These are phyloP conservation scores for Toxotes chatareus DNA, from an alignment of 2,113 vertebrate species.

Conservation along the genomic window DNA sequence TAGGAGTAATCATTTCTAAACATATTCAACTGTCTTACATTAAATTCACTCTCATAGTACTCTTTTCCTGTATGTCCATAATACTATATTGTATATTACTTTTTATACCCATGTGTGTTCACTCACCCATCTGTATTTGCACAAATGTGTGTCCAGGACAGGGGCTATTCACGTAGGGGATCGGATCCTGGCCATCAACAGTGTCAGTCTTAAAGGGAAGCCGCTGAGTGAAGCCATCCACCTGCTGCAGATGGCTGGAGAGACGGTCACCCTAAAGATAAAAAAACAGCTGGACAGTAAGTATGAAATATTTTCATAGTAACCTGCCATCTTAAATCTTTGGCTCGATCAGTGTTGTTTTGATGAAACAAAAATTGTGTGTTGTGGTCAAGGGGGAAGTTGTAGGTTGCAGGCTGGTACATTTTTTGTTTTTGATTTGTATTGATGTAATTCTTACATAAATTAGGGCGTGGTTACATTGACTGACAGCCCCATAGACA, in stretches of 20 bases:
- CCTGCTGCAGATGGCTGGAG: conserved; percentile 95
- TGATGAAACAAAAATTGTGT: too few species aligned
- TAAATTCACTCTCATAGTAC: background rate
- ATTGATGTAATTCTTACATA: too few species aligned
- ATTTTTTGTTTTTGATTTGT: too few species aligned
- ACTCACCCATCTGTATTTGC: background rate
- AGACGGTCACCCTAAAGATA: conserved; percentile 96
- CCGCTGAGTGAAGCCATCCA: conserved; percentile 97
- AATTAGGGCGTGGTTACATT: too few species aligned
- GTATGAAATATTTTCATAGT: conserved; percentile 41
- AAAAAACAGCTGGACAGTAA: conserved; percentile 94
- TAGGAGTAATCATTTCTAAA: background rate
- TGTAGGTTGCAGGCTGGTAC: too few species aligned
- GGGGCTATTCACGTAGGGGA: conserved; percentile 96
- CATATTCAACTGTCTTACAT: too few species aligned
- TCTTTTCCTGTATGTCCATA: background rate
- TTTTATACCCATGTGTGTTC: background rate
- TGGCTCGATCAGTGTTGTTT: too few species aligned
- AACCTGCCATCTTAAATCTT: background rate
- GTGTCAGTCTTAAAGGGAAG: conserved; percentile 95
- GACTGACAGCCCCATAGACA: too few species aligned
- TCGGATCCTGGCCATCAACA: conserved; percentile 96
- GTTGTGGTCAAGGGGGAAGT: too few species aligned
- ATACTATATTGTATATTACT: background rate
- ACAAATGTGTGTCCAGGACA: conserved; percentile 83